phyloP scores from a whole-genome alignment of 2,113 vertebrate species.

The Chamaea fasciata region DNA sequence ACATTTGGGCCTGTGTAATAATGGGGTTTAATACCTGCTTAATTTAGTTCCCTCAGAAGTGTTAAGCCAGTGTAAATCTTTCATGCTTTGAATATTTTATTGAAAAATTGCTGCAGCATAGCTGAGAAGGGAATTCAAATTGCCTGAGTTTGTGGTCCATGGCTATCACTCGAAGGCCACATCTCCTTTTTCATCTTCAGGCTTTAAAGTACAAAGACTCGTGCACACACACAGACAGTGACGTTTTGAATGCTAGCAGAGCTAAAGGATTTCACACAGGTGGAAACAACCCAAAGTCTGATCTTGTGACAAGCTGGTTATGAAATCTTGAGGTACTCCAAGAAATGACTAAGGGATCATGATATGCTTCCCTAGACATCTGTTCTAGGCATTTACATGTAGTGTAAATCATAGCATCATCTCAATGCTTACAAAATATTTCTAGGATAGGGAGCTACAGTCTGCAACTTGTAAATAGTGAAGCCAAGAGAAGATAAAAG shows the following conservation, averaged over 20 bases:
- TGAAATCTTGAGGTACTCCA: neutral
- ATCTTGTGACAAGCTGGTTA: neutral
- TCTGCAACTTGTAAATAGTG: neutral
- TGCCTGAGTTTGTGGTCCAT: neutral
- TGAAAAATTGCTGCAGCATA: neutral
- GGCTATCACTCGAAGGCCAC: neutral
- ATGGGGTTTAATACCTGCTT: neutral
- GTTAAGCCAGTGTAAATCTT: neutral
- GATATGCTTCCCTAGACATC: neutral
- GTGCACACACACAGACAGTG: neutral
- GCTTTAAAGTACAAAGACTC: neutral
- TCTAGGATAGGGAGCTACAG: neutral
- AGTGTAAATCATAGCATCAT: neutral
- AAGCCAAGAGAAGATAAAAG: neutral
- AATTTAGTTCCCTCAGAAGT: neutral
- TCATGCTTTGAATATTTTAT: neutral
- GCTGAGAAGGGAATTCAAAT: neutral
- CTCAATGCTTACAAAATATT: neutral
- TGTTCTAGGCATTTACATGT: neutral
- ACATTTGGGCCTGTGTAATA: neutral
- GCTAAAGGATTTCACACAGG: neutral
- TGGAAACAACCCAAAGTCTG: neutral
- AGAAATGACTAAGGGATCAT: neutral
- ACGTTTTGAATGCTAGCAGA: neutral
- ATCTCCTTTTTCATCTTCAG: neutral